Percentiles rank a stretch among this genome's conserved stretches.
Evolutionary conservation across 2,113 vertebrate species (phyloP).

Genomic region (Platichthys stellatus): DNA sequence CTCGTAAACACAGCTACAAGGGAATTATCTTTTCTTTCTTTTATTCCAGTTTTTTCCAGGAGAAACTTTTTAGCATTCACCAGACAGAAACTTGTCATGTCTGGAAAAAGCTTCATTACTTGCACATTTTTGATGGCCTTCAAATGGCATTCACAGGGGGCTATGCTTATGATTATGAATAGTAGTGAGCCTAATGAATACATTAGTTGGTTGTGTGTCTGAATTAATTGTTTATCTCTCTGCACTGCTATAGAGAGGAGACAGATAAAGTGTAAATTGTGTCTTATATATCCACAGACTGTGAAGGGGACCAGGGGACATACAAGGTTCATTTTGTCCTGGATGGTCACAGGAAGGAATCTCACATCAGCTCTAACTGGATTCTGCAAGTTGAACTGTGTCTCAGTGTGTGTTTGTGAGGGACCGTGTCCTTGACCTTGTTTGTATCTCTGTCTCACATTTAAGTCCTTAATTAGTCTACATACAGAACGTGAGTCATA

Average conservation of each 20-base stretch:
- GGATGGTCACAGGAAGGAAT: not conserved
- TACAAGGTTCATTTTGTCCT: conserved; percentile 22
- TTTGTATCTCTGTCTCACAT: not conserved
- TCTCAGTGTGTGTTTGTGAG: not conserved
- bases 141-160: not conserved
- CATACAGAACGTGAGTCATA: not conserved
- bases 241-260: not conserved
- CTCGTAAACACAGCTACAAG: conserved; percentile 26
- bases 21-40: not conserved
- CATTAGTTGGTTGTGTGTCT: not conserved
- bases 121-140: not conserved
- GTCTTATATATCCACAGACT: not conserved
- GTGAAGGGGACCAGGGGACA: conserved; percentile 9
- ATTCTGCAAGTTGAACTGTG: not conserved
- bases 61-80: not conserved
- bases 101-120: not conserved
- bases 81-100: not conserved
- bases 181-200: not conserved
- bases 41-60: not conserved
- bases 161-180: not conserved
- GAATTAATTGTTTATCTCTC: conserved; percentile 13
- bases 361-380: conserved; percentile 1
- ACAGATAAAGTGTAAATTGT: conserved; percentile 3
- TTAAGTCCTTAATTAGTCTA: not conserved
- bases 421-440: not conserved